These are phyloP conservation scores for Philotrypesis tridentata DNA, from an alignment of 1,140 invertebrate species.

Conservation along the genomic window DNA sequence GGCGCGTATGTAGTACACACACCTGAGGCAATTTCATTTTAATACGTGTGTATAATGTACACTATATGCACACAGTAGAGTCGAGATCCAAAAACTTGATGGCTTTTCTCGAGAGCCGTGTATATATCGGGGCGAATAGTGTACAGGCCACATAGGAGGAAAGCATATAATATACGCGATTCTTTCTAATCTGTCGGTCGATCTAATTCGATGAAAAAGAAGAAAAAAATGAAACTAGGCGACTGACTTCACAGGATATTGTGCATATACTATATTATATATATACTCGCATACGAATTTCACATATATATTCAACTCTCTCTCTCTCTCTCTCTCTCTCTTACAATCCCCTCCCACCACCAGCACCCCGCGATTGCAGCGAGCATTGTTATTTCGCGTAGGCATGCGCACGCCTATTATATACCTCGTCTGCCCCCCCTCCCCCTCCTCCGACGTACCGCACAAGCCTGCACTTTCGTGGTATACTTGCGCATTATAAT, in stretches of 20 bases:
- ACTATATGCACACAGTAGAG: too few species aligned
- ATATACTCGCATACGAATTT: background rate
- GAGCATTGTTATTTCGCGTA: conserved; percentile 11
- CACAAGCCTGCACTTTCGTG: background rate
- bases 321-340: background rate
- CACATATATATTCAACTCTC: background rate
- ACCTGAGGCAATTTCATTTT: background rate
- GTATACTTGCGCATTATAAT: conserved; percentile 24
- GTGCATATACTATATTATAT: too few species aligned
- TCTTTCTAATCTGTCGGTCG: background rate
- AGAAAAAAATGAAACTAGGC: background rate
- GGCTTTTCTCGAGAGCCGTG: background rate
- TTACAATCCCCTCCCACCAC: too few species aligned
- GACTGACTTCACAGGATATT: background rate
- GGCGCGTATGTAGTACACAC: background rate
- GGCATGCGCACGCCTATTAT: too few species aligned
- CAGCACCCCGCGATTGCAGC: background rate
- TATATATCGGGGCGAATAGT: background rate
- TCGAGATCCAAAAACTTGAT: background rate
- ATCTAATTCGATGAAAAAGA: background rate
- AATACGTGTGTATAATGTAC: too few species aligned
- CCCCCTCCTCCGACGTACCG: too few species aligned
- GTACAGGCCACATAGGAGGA: too few species aligned
- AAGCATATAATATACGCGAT: background rate
- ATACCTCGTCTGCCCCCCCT: too few species aligned